Conservation (phyloP, 64 coral and sea anemone species). For the Stylophora pistillata region DNA sequence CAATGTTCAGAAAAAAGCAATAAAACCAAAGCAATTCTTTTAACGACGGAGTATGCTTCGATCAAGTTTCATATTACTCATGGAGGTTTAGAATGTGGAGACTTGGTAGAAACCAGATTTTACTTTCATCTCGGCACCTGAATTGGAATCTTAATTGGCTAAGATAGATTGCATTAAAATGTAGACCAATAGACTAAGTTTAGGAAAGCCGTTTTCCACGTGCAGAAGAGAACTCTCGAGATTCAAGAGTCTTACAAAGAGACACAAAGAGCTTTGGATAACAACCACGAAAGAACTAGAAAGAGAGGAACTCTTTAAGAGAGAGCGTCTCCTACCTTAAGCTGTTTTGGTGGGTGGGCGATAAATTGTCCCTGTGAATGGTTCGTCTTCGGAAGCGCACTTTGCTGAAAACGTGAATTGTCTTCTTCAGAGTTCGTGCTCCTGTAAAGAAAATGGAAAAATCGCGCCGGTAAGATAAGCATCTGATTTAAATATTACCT, state of each 20-base stretch:
- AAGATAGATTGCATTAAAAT: not conserved
- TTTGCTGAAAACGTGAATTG: not conserved
- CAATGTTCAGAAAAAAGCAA: not conserved
- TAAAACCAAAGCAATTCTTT: not conserved
- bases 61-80: slow-evolving; percentile 15
- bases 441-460: slow-evolving; percentile 9
- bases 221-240: slow-evolving; percentile 2
- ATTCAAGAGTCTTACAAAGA: slow-evolving; percentile 16
- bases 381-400: not conserved
- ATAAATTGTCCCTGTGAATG: not conserved
- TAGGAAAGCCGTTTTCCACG: not conserved
- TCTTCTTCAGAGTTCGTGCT: not conserved
- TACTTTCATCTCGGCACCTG: not conserved
- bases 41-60: not conserved
- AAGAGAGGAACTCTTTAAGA: not conserved
- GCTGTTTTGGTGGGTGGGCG: not conserved
- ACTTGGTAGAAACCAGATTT: not conserved
- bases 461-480: slow-evolving; percentile 40
- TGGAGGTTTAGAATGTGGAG: not conserved
- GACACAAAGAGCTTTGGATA: slow-evolving; percentile 13
- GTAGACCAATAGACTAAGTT: not conserved
- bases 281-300: not conserved
- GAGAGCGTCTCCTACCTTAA: slow-evolving; percentile 1
- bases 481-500: slow-evolving; percentile 64
- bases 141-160: slow-evolving; percentile 11